These are phyloP conservation scores for Amiota minor DNA, from an alignment of 2,888 invertebrate genomes.

Conservation along the genomic window DNA sequence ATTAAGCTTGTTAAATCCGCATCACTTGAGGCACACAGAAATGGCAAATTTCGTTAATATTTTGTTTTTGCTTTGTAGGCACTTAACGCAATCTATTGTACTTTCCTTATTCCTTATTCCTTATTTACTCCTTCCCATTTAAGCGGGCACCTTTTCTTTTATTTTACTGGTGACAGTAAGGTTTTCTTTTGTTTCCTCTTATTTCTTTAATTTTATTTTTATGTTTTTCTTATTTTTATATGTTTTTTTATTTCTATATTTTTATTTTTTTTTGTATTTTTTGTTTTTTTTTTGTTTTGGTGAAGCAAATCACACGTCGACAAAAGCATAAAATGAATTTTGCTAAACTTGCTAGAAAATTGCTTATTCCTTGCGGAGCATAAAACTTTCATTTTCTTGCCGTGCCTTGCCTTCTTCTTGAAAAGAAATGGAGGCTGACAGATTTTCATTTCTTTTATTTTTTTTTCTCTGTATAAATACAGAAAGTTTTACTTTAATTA, in stretches of 20 bases:
- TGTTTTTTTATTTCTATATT: not conserved
- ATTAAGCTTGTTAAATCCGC: too few relatives aligned
- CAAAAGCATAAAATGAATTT: conserved; percentile 28
- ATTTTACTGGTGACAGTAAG: conserved; percentile 49
- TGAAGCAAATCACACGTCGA: not conserved
- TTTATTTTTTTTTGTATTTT: too few relatives aligned
- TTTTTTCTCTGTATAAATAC: not conserved
- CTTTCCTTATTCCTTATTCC: too few relatives aligned
- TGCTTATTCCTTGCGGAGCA: conserved; percentile 11
- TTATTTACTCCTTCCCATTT: too few relatives aligned
- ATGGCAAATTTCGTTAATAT: too few relatives aligned
- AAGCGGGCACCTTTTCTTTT: conserved; percentile 21
- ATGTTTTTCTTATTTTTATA: too few relatives aligned
- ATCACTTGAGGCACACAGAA: too few relatives aligned
- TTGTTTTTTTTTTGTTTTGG: not conserved
- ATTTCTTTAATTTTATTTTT: not conserved
- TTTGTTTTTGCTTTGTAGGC: too few relatives aligned
- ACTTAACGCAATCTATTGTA: too few relatives aligned
- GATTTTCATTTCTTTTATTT: not conserved
- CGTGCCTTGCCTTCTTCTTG: too few relatives aligned
- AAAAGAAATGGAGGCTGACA: too few relatives aligned
- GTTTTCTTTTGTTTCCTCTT: conserved; percentile 35
- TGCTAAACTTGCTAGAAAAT: conserved; percentile 16
- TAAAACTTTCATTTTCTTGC: not conserved
- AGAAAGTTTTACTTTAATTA: conserved; percentile 51